phyloP scores from a whole-genome alignment of 1,140 invertebrate species.

The Drosophila kepulauana region DNA sequence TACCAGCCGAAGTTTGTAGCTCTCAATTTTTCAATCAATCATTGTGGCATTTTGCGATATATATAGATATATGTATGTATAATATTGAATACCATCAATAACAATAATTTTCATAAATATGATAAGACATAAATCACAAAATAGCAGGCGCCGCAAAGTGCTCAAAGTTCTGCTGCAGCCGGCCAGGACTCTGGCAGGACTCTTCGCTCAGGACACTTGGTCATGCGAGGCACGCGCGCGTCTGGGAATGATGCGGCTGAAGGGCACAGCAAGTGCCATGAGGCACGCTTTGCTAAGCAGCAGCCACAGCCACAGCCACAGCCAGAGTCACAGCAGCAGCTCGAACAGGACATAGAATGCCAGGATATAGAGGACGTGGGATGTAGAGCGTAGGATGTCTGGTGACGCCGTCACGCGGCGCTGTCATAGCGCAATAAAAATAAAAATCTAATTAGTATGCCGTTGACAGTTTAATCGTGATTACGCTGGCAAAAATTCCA shows the following conservation, averaged over 20 bases:
- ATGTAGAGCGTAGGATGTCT: constrained; percentile 34
- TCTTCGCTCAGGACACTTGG: constrained; percentile 52
- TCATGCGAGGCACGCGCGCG: constrained; percentile 71
- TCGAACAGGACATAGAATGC: not conserved
- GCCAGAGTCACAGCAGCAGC: not conserved
- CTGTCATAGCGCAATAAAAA: constrained; percentile 83
- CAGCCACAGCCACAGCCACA: too few species aligned
- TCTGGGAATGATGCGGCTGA: constrained; percentile 30
- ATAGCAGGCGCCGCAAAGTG: constrained; percentile 77
- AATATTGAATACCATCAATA: constrained; percentile 82
- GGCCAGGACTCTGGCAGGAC: constrained; percentile 20
- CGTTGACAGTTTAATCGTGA: constrained; percentile 84
- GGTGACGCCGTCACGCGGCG: constrained; percentile 75
- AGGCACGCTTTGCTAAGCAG: constrained; percentile 18
- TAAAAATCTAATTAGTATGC: constrained; percentile 85
- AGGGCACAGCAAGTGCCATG: constrained; percentile 14
- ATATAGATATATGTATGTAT: constrained; percentile 34
- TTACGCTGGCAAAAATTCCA: constrained; percentile 80
- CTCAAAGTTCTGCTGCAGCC: constrained; percentile 24
- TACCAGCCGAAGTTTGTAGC: constrained; percentile 49
- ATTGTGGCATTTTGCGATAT: constrained; percentile 38
- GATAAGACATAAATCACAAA: constrained; percentile 82
- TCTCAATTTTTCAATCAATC: constrained; percentile 74
- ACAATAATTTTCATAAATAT: constrained; percentile 83
- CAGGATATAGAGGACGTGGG: not conserved